Evolutionary conservation across 2,113 vertebrate genomes (phyloP), one percentile per base, ranked within the genome.

Genomic region (Blennius ocellaris): DNA sequence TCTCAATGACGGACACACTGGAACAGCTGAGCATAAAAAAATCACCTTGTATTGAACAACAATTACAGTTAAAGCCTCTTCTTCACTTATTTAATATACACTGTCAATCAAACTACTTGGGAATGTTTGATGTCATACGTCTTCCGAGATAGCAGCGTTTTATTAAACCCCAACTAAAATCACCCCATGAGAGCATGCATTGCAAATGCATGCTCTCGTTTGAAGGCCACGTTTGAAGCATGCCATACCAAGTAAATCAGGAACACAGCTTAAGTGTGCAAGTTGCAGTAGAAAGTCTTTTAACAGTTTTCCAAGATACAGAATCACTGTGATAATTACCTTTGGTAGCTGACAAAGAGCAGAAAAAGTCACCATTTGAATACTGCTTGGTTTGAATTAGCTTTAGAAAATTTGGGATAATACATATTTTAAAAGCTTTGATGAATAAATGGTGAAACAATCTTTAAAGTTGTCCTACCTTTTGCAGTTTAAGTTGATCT

Each of bases 21-120:
- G 72, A 85, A 88, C 87, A 89, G 85, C 86, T 90, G 80, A 77
- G 75, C 86, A 73, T 68, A 87, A 90, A 80, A 87, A 90, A 80
- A 83, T 74, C 65, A 57, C 83, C 73, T 85, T 87, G 74, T 83
- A 80, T 80, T 75, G 68, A 87, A 56, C 86, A 77, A 62, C 21
- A 4, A 4, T 30, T 36, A 47, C n/a, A 78, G 64, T 39, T 17
- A 45, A 80, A 52, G 14, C 53, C 44, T 59, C 64, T 37, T 57
- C 41, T 85, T 51, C 49, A 66, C 65, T 36, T 48, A 63, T 14
- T 70, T 30, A 12, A 30, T 30, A 30, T 30, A 30, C 21, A 30
- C 51, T 60, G 56, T 49, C 15, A 51, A 50, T 62, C 59, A 64
- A 56, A 69, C 70, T 45, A 36, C 45, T 40, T 11, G 9, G 7